Evolutionary conservation across 2,888 invertebrate genomes (phyloP).

Genomic region (Neria commutata): DNA sequence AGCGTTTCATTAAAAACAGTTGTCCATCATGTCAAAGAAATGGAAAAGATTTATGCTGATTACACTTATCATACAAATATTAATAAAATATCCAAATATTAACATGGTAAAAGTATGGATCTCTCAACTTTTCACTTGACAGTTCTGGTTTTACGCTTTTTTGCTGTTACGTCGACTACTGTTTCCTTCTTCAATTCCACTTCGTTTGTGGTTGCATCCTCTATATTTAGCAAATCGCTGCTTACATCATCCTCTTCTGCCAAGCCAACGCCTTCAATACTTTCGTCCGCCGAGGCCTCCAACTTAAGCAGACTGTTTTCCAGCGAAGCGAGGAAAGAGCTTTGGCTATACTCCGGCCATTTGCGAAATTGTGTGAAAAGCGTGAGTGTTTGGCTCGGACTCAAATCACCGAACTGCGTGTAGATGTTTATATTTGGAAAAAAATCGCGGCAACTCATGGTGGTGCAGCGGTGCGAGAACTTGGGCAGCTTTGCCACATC

Average conservation of each 20-base stretch:
- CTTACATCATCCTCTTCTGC: conserved; percentile 51
- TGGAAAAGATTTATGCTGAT: background rate
- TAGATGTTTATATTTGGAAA: conserved; percentile 71
- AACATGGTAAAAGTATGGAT: too few relatives aligned
- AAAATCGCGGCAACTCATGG: conserved; percentile 48
- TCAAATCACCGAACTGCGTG: conserved; percentile 74
- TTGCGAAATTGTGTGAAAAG: conserved; percentile 67
- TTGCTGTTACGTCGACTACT: conserved; percentile 19
- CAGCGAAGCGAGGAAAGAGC: conserved; percentile 70
- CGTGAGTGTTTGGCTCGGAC: conserved; percentile 68
- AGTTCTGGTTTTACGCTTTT: conserved; percentile 5
- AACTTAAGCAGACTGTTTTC: conserved; percentile 67
- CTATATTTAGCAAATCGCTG: background rate
- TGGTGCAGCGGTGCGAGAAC: conserved; percentile 45
- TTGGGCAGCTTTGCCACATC: conserved; percentile 41
- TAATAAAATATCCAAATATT: background rate
- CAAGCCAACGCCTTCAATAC: conserved; percentile 42
- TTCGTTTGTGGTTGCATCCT: conserved; percentile 17
- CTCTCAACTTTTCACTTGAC: conserved; percentile 22
- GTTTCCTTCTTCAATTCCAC: conserved; percentile 23
- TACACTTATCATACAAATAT: background rate
- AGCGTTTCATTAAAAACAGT: conserved; percentile 43
- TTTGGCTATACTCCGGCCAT: conserved; percentile 71
- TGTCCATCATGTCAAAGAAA: conserved; percentile 32
- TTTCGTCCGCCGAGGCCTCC: conserved; percentile 59